Base-by-base conservation (phyloP, 2,113 vertebrate genomes). In the Gambusia affinis region DNA sequence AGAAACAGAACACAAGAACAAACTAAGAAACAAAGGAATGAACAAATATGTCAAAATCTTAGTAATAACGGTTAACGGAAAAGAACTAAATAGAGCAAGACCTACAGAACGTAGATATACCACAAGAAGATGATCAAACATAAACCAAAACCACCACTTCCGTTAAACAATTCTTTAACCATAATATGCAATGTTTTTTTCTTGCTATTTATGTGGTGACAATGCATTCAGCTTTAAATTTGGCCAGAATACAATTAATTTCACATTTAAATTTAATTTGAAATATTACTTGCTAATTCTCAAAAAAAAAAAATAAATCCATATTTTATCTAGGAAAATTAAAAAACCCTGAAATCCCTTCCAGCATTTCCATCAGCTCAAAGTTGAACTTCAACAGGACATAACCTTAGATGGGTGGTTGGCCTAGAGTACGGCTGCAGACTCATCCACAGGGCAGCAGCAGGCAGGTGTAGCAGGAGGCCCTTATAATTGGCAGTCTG, bases 401-500 rank as follows among this genome's bases (percentile, higher is more conserved):
- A 76, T 87, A 68, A 30, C 67, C 76, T 80, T 72, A 89, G 89
- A 92, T 90, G 90, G 87, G 80, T 71, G 77, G 75, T 70, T 86
- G 75, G 79, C 81, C 75, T 71, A 73, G 42, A 83, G 80, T 76
- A 57, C 67, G 65, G 71, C 69, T 70, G 75, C 72, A 83, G 73
- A 83, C 64, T 42, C 11, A 31, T 72, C 70, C 57, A 27, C 66
- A 11, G 80, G 76, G 69, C 71, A 17, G 64, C 65, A 76, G 80
- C 70, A 75, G 87, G 89, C 91, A 93, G 89, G 88, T 92, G 91
- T 79, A 68, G 76, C 39, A 86, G 76, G 81, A 75, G 77, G 81
- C 80, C 78, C 65, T 62, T 70, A 81, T 94, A 94, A 94, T 93
- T 93, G 90, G 87, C 77, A 91, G 81, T 78, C 82, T 69, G 75